A percentile compares a stretch with the other conserved stretches of the same genome.
Evolutionary conservation across 2,113 vertebrate species (phyloP).

Genomic region (Rhinolophus ferrumequinum): DNA sequence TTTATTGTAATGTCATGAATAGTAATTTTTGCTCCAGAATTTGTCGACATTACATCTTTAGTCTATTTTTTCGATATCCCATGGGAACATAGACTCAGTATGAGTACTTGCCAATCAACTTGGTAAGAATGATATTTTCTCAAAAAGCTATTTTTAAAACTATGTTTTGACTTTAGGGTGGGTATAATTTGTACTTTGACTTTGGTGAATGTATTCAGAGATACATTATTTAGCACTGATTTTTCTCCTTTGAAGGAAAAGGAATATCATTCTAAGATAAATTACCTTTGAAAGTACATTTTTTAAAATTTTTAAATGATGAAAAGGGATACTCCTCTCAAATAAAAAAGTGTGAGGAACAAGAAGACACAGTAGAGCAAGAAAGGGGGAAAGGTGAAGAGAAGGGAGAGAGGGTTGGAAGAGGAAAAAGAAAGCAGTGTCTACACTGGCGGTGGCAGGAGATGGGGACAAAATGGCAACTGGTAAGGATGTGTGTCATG

Average conservation of each 20-base stretch:
- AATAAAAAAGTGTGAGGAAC: not conserved
- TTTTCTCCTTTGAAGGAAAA: not conserved
- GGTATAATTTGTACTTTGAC: not conserved
- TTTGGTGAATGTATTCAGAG: rapidly evolving
- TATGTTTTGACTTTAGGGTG: not conserved
- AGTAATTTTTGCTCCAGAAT: not conserved
- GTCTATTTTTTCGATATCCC: not conserved
- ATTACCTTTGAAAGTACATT: not conserved
- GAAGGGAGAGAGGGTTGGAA: rapidly evolving
- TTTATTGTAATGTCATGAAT: not conserved
- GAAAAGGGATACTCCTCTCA: not conserved
- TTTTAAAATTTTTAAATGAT: too few relatives aligned
- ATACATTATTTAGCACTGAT: not conserved
- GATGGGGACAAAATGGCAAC: not conserved
- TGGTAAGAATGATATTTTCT: not conserved
- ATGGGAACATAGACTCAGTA: not conserved
- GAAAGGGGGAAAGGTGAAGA: not conserved
- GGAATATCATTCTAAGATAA: not conserved
- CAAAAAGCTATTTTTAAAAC: not conserved
- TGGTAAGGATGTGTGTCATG: rapidly evolving
- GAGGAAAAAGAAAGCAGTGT: rapidly evolving
- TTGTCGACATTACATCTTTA: not conserved
- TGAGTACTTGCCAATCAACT: not conserved
- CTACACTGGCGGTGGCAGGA: rapidly evolving
- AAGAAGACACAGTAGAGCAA: not conserved